These are phyloP conservation scores for Dasypolia templi DNA, from an alignment of 2,888 invertebrate species.

Conservation along the genomic window DNA sequence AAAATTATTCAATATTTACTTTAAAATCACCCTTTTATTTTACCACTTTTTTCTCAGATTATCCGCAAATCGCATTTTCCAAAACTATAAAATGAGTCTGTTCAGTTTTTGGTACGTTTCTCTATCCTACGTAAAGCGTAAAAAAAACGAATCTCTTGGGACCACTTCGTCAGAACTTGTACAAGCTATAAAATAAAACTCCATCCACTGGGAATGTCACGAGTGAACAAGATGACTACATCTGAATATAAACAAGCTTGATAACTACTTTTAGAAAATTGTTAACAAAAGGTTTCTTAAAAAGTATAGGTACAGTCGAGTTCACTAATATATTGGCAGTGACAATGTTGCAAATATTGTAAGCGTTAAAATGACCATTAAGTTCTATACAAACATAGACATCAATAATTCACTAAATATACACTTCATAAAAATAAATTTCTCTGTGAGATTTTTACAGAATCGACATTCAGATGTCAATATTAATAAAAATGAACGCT, in stretches of 20 bases:
- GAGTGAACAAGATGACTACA: constrained; percentile 11
- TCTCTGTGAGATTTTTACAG: too few relatives aligned
- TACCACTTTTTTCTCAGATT: background rate
- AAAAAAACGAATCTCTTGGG: constrained; percentile 39
- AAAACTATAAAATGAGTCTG: background rate
- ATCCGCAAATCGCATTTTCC: background rate
- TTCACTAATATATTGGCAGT: too few relatives aligned
- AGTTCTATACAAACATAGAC: too few relatives aligned
- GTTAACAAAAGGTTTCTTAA: background rate
- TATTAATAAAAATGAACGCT: too few relatives aligned
- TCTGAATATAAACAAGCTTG: background rate
- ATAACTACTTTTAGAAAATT: background rate
- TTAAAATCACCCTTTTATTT: constrained; percentile 29
- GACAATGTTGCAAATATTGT: too few relatives aligned
- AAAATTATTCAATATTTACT: constrained; percentile 39
- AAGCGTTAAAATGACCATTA: too few relatives aligned
- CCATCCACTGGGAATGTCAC: background rate
- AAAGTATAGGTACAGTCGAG: background rate
- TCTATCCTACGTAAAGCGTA: constrained; percentile 4
- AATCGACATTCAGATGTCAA: too few relatives aligned
- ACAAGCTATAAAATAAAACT: constrained; percentile 38
- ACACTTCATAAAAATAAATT: too few relatives aligned
- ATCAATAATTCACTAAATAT: too few relatives aligned
- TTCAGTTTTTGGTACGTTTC: background rate
- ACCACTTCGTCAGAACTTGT: constrained; percentile 29